Evolutionary conservation across 2,888 invertebrate genomes (phyloP).

Genomic region (Dynastes maya): DNA sequence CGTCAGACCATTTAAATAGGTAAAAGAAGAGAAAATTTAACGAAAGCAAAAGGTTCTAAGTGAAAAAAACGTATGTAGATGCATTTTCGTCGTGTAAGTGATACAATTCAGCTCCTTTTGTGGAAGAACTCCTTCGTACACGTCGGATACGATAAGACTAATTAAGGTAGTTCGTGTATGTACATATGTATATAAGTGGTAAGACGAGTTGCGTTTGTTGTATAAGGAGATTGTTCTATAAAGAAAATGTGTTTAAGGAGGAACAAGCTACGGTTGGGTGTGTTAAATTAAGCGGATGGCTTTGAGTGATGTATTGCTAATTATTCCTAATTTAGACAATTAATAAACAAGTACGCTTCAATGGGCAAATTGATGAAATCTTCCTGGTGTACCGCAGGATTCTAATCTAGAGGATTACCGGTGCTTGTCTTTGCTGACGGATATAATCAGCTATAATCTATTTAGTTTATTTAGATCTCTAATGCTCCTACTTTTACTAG

Average conservation of each 20-base stretch:
- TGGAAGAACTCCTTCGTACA: slow-evolving; percentile 32
- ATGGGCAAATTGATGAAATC: background rate
- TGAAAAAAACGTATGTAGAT: slow-evolving; percentile 3
- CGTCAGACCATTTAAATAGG: slow-evolving; percentile 3
- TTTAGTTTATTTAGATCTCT: too few species aligned
- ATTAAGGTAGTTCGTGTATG: background rate
- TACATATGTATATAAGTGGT: background rate
- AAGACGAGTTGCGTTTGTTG: background rate
- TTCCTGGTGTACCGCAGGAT: background rate
- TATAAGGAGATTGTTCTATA: background rate
- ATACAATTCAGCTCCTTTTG: slow-evolving; percentile 33
- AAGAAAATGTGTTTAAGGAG: background rate
- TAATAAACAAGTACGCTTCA: background rate
- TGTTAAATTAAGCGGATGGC: background rate
- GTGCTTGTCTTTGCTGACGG: too few species aligned
- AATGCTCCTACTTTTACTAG: too few species aligned
- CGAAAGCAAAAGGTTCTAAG: slow-evolving; percentile 4
- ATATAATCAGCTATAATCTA: too few species aligned
- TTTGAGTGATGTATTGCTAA: slow-evolving; percentile 12
- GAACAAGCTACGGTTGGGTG: background rate
- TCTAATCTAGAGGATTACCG: too few species aligned
- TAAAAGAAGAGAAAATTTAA: background rate
- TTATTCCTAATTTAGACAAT: slow-evolving; percentile 11
- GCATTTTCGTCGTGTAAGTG: slow-evolving; percentile 10
- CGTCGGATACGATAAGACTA: slow-evolving; percentile 16